A percentile compares a stretch with the other conserved stretches of the same genome.
Evolutionary conservation across 2,113 vertebrate genomes (phyloP).

Genomic region (Apaloderma vittatum): DNA sequence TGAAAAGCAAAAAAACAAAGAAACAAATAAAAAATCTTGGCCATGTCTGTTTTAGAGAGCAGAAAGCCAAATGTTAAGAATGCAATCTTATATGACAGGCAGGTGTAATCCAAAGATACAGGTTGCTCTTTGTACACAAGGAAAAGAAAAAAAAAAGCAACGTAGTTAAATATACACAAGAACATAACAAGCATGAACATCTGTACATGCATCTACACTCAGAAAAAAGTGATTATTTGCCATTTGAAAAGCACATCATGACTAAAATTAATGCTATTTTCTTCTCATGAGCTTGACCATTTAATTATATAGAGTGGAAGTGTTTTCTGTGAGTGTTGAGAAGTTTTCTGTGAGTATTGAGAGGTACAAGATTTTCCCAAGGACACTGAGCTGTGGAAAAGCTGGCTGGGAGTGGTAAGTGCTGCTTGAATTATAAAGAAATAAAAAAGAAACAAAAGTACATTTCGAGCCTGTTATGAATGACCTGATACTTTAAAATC

Average conservation of each 20-base stretch:
- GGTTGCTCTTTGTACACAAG: background rate
- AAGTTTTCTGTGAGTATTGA: background rate
- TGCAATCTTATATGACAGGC: background rate
- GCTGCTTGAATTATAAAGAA: background rate
- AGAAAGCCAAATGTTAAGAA: background rate
- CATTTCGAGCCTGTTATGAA: background rate
- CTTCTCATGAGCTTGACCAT: background rate
- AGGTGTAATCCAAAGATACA: background rate
- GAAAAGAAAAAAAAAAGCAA: background rate
- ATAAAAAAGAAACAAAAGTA: background rate
- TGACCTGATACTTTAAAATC: background rate
- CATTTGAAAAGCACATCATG: background rate
- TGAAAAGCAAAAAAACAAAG: background rate
- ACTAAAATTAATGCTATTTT: background rate
- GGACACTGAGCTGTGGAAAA: background rate
- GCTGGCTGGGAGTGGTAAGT: accelerated
- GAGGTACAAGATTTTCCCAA: background rate
- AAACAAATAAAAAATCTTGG: background rate
- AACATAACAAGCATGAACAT: background rate
- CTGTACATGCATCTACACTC: accelerated
- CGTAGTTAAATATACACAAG: accelerated
- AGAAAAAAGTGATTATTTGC: background rate
- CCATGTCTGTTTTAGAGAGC: background rate
- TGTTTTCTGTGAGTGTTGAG: background rate
- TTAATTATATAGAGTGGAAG: background rate